Evolutionary conservation across 2,888 invertebrate genomes (phyloP), one percentile per base, ranked within the genome.

Genomic region (Galeruca laticollis): DNA sequence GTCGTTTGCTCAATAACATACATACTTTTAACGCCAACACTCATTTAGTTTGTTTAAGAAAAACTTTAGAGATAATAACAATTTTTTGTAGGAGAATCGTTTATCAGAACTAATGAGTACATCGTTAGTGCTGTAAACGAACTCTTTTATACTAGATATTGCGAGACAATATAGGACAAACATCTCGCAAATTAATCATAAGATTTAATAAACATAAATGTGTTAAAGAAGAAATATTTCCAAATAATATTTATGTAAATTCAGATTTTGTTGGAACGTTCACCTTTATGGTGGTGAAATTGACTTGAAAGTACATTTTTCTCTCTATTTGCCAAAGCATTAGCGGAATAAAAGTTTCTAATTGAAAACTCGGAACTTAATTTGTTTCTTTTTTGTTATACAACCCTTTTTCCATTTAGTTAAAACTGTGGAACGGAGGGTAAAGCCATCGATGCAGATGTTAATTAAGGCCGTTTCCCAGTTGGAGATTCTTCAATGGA

Each of bases 401-500:
- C 21, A 60, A 60, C 60, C 40, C 60, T 60, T 60, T 60, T 60
- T 43, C 40, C 60, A 18, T 60, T 40, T 40, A 2, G 40, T 13
- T 43, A 18, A 21, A n/a, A 11, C 21, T 20, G 20, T 15, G 26
- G 33, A 31, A 31, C 9, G n/a, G 8, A 20, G 60, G 21, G 43
- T 5, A 21, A 43, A 20, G 47, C 60, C 31, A 51, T 61, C 51
- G 47, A 51, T 61, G 61, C 61, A 51, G 33, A 61, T 61, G 61
- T 61, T 51, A 61, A 61, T 61, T 49, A 51, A 61, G 35, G 35
- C 35, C 47, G 13, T 31, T 60, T 60, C 43, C 43, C 37, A 60
- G 60, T 15, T 49, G 15, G 54, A 54, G 54, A 54, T 54, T 31
- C 54, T 31, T 47, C 47, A 47, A 47, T 47, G 18, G 15, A 49